Base-by-base conservation (phyloP, 2,113 vertebrate genomes). In the Petaurus breviceps region DNA sequence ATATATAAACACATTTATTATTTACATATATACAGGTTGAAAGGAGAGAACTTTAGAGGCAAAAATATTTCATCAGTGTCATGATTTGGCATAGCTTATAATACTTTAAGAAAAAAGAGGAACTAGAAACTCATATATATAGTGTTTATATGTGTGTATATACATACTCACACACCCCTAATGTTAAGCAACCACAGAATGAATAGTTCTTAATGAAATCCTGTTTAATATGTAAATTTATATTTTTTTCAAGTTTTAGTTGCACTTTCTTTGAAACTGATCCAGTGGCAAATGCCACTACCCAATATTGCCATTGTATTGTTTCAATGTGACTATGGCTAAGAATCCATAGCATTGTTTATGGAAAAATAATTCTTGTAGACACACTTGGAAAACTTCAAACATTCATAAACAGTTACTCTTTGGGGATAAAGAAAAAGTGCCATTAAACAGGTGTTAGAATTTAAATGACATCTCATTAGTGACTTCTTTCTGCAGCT, bases 371-470 rank as follows among this genome's bases (percentile, higher is more conserved):
- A 98, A 98, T 98, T 98, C 98, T 97, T 98, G 98, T 97, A 98
- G 98, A 98, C 98, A 98, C 97, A 98, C 97, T 98, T 98, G 97
- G 98, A 98, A 99, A 98, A 98, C 98, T 96, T 97, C 98, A 99
- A 98, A 99, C 98, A 98, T 98, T 98, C 98, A 98, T 99, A 99
- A 99, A 99, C 98, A 98, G 98, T 98, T 98, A 98, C 98, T 99
- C 98, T 99, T 98, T 98, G 98, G 98, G 98, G 98, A 99, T 99
- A 98, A 98, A 98, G 98, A 98, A 98, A 98, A 99, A 99, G 97
- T 99, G 98, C 98, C 98, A 99, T 99, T 99, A 99, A 99, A 99
- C 99, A 99, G 99, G 99, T 99, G 98, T 99, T 99, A 98, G 98
- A 99, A 99, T 99, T 98, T 98, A 99, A 99, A 99, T 98, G 98